Evolutionary conservation across 2,113 vertebrate genomes (phyloP).

Genomic region (Tricholaema leucomelas): DNA sequence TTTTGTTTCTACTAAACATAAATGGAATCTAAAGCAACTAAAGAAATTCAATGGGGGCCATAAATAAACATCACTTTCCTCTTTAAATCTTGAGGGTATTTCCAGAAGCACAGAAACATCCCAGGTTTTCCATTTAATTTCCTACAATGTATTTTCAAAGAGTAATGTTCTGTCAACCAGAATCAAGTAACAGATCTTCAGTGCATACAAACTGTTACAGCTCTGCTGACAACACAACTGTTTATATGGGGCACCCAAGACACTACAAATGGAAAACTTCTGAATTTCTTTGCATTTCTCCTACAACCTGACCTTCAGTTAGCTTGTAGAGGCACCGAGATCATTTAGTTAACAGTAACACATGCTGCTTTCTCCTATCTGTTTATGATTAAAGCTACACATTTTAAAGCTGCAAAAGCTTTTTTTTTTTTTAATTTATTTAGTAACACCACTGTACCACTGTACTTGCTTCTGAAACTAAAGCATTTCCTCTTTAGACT

Average conservation of each 20-base stretch:
- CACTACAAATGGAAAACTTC: not conserved
- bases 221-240: not conserved
- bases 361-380: not conserved
- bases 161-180: not conserved
- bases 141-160: not conserved
- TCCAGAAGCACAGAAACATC: not conserved
- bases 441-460: not conserved
- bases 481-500: not conserved
- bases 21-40: not conserved
- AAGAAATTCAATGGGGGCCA: not conserved
- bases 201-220: not conserved
- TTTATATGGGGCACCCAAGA: not conserved
- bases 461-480: not conserved
- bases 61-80: not conserved
- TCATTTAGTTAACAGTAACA: not conserved
- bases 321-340: not conserved
- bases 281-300: not conserved
- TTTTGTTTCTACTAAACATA: not conserved
- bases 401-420: not conserved
- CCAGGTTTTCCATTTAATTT: not conserved
- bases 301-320: not conserved
- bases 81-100: not conserved
- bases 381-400: not conserved
- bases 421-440: not conserved
- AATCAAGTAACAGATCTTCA: not conserved